These are phyloP conservation scores for Dryadula phaetusa DNA, from an alignment of 2,888 invertebrate genomes.

Conservation along the genomic window DNA sequence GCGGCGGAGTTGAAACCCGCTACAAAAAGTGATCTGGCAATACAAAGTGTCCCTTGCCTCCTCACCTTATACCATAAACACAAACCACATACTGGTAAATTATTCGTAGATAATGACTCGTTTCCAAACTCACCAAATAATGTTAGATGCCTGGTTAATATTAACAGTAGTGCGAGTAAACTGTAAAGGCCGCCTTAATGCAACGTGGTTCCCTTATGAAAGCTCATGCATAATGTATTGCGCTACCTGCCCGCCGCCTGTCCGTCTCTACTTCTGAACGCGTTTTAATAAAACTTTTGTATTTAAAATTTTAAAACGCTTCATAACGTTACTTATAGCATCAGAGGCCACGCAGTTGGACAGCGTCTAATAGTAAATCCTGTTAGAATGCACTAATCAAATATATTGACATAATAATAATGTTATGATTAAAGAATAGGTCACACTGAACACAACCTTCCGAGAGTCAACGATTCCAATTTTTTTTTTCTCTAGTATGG, in stretches of 20 bases:
- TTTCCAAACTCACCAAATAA: background rate
- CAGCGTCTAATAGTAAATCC: too few species aligned
- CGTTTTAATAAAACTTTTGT: constrained; percentile 20
- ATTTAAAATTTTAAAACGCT: background rate
- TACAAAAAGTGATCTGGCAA: too few species aligned
- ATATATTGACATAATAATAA: too few species aligned
- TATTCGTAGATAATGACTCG: background rate
- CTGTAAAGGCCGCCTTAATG: constrained; percentile 12
- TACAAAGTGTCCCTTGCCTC: too few species aligned
- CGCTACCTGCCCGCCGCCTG: background rate
- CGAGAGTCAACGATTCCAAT: too few species aligned
- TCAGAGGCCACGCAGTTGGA: too few species aligned
- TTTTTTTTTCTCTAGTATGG: too few species aligned
- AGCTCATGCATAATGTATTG: constrained; percentile 18
- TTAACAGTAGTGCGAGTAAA: background rate
- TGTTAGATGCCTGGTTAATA: constrained; percentile 9
- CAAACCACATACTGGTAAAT: background rate
- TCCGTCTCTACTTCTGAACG: background rate
- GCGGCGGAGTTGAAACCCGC: too few species aligned
- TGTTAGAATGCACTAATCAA: too few species aligned
- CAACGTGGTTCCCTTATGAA: constrained; percentile 10
- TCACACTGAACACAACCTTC: too few species aligned
- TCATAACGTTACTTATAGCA: background rate
- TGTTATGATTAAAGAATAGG: too few species aligned
- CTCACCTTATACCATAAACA: too few species aligned